Base-by-base conservation (phyloP, 2,888 invertebrate species). In the Troides helena region DNA sequence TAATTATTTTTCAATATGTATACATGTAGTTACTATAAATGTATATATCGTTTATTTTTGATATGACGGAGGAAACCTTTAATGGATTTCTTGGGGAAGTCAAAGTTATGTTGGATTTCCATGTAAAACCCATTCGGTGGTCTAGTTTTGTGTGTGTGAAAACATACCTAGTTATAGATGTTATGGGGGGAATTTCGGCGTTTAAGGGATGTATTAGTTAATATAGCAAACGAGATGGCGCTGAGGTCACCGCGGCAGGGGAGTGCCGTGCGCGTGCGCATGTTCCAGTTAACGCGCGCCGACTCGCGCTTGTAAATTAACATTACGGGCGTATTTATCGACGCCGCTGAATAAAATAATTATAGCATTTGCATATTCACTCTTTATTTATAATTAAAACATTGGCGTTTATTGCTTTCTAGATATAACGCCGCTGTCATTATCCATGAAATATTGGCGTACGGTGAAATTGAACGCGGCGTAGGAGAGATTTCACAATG, bases 191-290 rank as follows among this genome's bases (percentile, higher is more conserved):
- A 46, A 46, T 46, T 46, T 2, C 14, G 1, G 12, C 14, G 56
- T 60, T 63, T 65, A 67, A 65, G 66, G 62, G 62, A 70, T 70
- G 39, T 75, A 76, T 78, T 79, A 79, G 80, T 81, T 76, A 75
- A 74, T 76, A 78, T 80, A 78, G 80, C 78, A 81, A 82, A 80
- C 76, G 77, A 80, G 71, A 77, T 76, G 72, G 75, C 77, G 46
- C 46, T 46, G 39, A 8, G 8, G 76, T 75, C 76, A 77, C 21
- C 36, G 76, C 74, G 72, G 62, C 74, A 70, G 72, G 79, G 83
- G 12, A 12, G 43, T 10, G 43, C 14, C 30, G 14, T 80, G 77
- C 74, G 39, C 60, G 77, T 75, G 75, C 76, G 75, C 76, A 75
- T 74, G 72, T 76, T 78, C 77, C 76, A 76, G 80, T 82, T 79